Evolutionary conservation across 2,888 invertebrate species (phyloP).

Genomic region (Ophion obscuratus): DNA sequence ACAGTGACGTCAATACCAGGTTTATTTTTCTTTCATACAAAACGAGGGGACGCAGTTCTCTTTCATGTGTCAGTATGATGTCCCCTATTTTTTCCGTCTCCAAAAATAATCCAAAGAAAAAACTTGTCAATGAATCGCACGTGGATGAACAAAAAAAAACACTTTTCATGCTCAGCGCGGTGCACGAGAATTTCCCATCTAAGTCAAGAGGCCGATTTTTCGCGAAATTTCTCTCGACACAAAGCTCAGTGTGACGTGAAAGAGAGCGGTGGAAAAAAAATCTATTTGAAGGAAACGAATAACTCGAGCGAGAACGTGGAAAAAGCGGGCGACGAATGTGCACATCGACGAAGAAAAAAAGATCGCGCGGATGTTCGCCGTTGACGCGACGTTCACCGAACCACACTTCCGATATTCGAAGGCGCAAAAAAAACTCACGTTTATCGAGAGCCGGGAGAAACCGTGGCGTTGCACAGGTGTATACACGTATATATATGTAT

Average conservation of each 20-base stretch:
- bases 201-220: constrained; percentile 46
- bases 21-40: not conserved
- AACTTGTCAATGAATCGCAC: constrained; percentile 20
- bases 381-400: constrained; percentile 51
- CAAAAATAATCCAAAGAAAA: constrained; percentile 6
- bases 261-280: constrained; percentile 11
- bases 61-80: not conserved
- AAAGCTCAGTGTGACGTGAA: constrained; percentile 37
- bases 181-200: constrained; percentile 37
- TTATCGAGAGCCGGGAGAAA: constrained; percentile 28
- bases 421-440: constrained; percentile 1
- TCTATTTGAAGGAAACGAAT: constrained; percentile 29
- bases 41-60: not conserved
- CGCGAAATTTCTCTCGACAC: constrained; percentile 39
- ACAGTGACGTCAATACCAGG: not conserved
- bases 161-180: constrained; percentile 11
- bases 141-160: not conserved
- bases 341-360: constrained; percentile 40
- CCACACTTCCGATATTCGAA: constrained; percentile 55
- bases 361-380: constrained; percentile 36
- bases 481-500: not conserved
- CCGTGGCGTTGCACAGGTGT: constrained; percentile 1
- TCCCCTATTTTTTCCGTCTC: not conserved
- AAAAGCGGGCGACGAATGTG: constrained; percentile 33
- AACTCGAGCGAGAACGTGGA: constrained; percentile 30